Evolutionary conservation across 2,888 invertebrate genomes (phyloP), one percentile per base, ranked within the genome.

Genomic region (Metacarcinus magister): DNA sequence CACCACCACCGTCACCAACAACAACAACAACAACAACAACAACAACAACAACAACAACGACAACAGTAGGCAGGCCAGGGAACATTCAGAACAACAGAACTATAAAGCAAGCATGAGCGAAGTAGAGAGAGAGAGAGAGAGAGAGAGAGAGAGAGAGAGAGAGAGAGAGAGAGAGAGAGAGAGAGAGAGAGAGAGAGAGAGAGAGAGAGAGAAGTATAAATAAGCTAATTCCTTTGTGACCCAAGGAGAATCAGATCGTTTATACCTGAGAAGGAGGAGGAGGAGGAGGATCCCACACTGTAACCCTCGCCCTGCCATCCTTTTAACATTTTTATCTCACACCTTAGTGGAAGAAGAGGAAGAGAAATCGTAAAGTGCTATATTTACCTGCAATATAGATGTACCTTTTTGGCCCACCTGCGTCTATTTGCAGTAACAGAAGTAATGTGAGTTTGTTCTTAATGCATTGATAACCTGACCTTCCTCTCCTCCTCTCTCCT

Each of bases 341-440:
- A 82, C 82, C 82, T 82, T 7, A 32, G 5, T 2, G 32, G 28
- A 5, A 7, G 82, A 8, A 10, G 19, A 23, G 19, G 13, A 7
- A 23, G 19, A 67, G 82, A 32, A 28, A 82, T 82, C 82, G 82
- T 82, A 82, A 82, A 82, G 82, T 82, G 82, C 19, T 32, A 5
- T 82, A 82, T 82, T 82, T 82, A 82, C 82, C 82, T 82, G 82
- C 82, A 82, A 28, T 82, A 82, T 82, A 82, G 32, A 82, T 32
- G 82, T 32, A 67, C 23, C 19, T 13, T 28, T 8, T 8, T 13
- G 28, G 82, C 82, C 82, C 82, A 82, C 82, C 82, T 82, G 82
- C 28, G 82, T 82, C 28, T 82, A 82, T 82, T 82, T 82, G 10
- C 82, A 82, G 82, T 82, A 82, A 82, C 82, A 28, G 28, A 82